Evolutionary conservation across 2,797 vertebrate genomes (phyloP).

Genomic region (Denticeps clupeoides): DNA sequence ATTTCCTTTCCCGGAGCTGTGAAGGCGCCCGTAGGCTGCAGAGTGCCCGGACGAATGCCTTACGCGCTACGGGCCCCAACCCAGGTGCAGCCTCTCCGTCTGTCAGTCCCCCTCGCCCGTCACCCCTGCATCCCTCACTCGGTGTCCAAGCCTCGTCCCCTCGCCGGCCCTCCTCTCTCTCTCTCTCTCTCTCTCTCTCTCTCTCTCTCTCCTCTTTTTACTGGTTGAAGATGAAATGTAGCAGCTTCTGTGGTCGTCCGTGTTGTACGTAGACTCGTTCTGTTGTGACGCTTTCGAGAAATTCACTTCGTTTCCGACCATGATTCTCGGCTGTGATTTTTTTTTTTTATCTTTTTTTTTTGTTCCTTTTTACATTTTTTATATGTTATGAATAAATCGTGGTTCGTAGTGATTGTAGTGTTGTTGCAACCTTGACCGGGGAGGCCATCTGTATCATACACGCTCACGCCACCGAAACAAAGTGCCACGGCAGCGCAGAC

Average conservation of each 20-base stretch:
- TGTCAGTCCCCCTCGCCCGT: too few relatives aligned
- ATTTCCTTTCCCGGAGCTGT: too few relatives aligned
- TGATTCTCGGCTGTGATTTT: too few relatives aligned
- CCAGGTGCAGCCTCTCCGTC: not conserved
- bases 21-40: too few relatives aligned
- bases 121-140: too few relatives aligned
- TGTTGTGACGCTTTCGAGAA: slow-evolving; percentile 2
- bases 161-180: slow-evolving; percentile 5
- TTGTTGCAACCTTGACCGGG: slow-evolving; percentile 44
- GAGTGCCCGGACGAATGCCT: too few relatives aligned
- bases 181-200: not conserved
- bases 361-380: not conserved
- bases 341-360: slow-evolving; percentile 1
- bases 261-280: slow-evolving; percentile 7
- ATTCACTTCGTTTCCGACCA: too few relatives aligned
- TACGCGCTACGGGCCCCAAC: not conserved
- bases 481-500: slow-evolving; percentile 26
- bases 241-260: slow-evolving; percentile 11
- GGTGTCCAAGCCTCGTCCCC: too few relatives aligned
- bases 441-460: slow-evolving; percentile 44
- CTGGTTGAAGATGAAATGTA: slow-evolving; percentile 15
- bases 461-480: slow-evolving; percentile 10
- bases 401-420: slow-evolving; percentile 52
- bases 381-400: slow-evolving; percentile 34
- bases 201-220: not conserved